Percentiles rank a stretch among this genome's conserved stretches.
Conservation (phyloP, 1,140 invertebrate genomes). For the Philotrypesis tridentata region DNA sequence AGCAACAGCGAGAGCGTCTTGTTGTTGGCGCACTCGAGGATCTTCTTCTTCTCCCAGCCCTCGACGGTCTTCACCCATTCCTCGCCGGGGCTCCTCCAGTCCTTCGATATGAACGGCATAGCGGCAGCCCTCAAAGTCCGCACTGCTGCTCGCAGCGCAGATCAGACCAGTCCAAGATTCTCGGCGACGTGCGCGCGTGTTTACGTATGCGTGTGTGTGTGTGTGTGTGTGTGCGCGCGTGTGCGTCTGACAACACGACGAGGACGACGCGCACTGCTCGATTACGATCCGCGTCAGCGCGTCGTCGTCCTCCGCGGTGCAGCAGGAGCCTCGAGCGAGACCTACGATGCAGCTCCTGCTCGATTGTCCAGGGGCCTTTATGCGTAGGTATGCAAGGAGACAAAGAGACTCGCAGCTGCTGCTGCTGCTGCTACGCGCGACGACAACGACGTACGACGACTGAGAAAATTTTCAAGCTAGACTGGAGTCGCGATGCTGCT, state of each 20-base stretch:
- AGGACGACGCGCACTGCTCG: slow-evolving; percentile 2
- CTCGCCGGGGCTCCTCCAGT: slow-evolving; percentile 96
- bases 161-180: neutral
- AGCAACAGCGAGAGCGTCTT: slow-evolving; percentile 71
- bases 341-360: neutral
- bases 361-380: neutral
- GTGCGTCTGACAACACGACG: neutral
- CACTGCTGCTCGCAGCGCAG: neutral
- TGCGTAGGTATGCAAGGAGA: neutral
- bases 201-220: no score
- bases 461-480: neutral
- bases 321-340: neutral
- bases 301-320: slow-evolving; percentile 9
- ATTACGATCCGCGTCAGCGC: neutral
- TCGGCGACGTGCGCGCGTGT: no score
- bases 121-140: slow-evolving; percentile 24
- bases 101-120: slow-evolving; percentile 97
- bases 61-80: slow-evolving; percentile 98
- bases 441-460: slow-evolving; percentile 6
- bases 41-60: slow-evolving; percentile 97
- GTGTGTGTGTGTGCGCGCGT: no score
- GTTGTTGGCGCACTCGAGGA: slow-evolving; percentile 84
- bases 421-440: slow-evolving; percentile 21
- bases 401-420: neutral
- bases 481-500: slow-evolving; percentile 1